Percentiles rank a stretch among this genome's conserved stretches.
Evolutionary conservation across 2,797 vertebrate species (phyloP).

Genomic region (Kryptopterus vitreolus): DNA sequence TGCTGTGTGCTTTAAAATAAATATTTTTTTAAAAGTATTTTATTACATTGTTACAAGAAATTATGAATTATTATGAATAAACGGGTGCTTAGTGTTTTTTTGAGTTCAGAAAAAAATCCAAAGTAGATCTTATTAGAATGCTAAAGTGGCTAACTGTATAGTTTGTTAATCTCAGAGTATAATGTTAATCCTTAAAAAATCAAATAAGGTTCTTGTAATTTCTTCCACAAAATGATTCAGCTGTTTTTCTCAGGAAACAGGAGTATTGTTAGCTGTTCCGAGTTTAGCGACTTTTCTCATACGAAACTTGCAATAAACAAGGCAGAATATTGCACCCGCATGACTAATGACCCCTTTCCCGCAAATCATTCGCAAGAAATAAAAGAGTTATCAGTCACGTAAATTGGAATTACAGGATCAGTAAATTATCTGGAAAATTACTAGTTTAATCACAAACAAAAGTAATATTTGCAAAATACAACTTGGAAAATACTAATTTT

Average conservation of each 20-base stretch:
- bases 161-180: neutral
- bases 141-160: neutral
- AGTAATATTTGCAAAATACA: neutral
- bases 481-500: neutral
- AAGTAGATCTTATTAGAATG: neutral
- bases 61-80: neutral
- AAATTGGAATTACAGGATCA: neutral
- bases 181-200: neutral
- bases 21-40: neutral
- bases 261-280: neutral
- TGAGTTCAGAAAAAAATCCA: neutral
- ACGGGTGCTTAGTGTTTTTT: neutral
- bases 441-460: neutral
- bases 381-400: neutral
- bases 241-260: neutral
- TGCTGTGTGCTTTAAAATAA: neutral
- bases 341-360: neutral
- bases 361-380: neutral
- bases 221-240: neutral
- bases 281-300: neutral
- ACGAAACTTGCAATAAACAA: neutral
- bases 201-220: neutral
- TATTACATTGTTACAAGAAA: neutral
- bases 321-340: neutral
- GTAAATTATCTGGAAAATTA: neutral